phyloP scores from a whole-genome alignment of 2,797 vertebrate species.

The Galago senegalensis region DNA sequence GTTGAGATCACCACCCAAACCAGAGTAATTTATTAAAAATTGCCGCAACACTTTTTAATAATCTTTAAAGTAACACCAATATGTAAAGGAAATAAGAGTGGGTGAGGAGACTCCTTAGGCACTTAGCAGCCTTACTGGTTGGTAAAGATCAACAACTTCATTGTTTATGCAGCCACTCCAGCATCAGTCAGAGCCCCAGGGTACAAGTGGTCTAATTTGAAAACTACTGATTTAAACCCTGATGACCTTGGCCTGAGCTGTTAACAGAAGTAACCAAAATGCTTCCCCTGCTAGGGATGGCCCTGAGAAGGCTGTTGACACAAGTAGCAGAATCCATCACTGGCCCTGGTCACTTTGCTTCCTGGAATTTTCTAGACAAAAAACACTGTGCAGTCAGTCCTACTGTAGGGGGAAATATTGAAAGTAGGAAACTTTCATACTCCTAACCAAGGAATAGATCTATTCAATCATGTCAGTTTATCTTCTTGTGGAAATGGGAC shows the following conservation, averaged over 20 bases:
- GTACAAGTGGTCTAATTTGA: background rate
- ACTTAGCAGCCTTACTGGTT: background rate
- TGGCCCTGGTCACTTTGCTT: background rate
- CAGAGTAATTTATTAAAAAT: constrained; percentile 20
- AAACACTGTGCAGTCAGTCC: background rate
- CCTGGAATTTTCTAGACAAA: background rate
- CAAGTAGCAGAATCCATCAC: background rate
- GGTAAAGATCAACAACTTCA: constrained; percentile 13
- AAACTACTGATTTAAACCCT: background rate
- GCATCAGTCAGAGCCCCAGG: background rate
- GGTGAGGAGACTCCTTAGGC: background rate
- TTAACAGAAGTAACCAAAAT: background rate
- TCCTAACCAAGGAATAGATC: background rate
- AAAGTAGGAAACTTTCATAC: background rate
- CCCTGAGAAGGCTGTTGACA: background rate
- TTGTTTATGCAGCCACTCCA: background rate
- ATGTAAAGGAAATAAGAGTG: background rate
- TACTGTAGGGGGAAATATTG: background rate
- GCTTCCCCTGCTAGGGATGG: background rate
- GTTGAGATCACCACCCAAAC: background rate
- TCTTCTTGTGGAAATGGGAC: background rate
- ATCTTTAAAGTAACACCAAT: background rate
- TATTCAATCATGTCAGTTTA: background rate
- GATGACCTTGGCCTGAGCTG: background rate
- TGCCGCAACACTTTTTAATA: background rate